Conservation (phyloP, 2,888 invertebrate genomes). For the Lepidocyrtinus sp. region DNA sequence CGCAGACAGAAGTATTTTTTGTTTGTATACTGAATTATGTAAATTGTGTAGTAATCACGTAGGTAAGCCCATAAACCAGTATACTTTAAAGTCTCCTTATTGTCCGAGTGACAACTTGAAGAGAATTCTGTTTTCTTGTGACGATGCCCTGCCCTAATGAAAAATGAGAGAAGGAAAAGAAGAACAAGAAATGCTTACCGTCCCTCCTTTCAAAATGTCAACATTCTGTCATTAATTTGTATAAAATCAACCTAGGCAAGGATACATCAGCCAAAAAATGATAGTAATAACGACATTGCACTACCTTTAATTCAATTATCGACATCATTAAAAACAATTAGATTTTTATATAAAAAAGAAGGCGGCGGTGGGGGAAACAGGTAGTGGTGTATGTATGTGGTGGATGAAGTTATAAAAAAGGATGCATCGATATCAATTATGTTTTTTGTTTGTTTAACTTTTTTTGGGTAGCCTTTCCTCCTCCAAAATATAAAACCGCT, state of each 20-base stretch:
- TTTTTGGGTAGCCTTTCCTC: neutral
- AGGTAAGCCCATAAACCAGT: neutral
- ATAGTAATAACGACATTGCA: neutral
- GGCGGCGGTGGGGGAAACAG: neutral
- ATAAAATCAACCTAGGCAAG: neutral
- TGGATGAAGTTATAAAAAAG: neutral
- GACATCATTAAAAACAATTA: neutral
- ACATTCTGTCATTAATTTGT: neutral
- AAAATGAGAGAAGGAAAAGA: neutral
- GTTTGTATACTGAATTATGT: neutral
- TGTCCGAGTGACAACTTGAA: neutral
- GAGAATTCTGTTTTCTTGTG: neutral
- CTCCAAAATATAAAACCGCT: neutral
- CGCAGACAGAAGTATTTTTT: neutral
- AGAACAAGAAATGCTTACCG: neutral
- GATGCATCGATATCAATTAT: neutral
- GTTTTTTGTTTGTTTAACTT: neutral
- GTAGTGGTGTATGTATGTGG: neutral
- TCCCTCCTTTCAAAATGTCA: neutral
- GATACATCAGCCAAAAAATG: neutral
- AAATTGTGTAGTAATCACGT: neutral
- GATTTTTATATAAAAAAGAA: neutral
- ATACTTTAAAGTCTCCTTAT: neutral
- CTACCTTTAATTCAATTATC: neutral
- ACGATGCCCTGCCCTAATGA: neutral